Evolutionary conservation across 2,113 vertebrate genomes (phyloP).

Genomic region (Pelecanus crispus): DNA sequence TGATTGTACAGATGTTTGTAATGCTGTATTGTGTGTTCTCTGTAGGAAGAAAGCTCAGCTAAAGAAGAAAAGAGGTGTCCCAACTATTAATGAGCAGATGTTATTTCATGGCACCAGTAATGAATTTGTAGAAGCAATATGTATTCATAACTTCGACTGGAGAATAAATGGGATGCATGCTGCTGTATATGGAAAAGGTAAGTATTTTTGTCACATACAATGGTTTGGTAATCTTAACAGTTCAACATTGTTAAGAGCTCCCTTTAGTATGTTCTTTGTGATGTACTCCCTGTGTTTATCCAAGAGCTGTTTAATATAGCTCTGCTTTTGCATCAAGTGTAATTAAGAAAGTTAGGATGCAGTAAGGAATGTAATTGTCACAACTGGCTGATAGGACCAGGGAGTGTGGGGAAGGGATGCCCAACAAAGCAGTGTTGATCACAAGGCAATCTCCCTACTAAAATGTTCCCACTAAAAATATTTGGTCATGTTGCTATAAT

Average conservation of each 20-base stretch:
- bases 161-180: constrained; percentile 93
- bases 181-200: constrained; percentile 94
- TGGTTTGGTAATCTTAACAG: background rate
- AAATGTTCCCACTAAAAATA: background rate
- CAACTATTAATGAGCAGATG: constrained; percentile 90
- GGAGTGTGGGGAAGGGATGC: background rate
- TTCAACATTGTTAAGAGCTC: background rate
- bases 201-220: background rate
- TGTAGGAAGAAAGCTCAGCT: constrained; percentile 92
- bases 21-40: constrained; percentile 15
- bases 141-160: constrained; percentile 97
- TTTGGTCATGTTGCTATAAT: background rate
- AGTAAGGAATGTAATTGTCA: background rate
- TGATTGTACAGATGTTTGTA: background rate
- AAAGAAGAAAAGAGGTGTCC: constrained; percentile 85
- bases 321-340: background rate
- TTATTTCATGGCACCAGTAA: constrained; percentile 95
- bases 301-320: background rate
- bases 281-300: background rate
- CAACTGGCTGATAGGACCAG: background rate
- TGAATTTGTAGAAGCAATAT: constrained; percentile 94
- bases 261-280: background rate
- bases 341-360: background rate
- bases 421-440: background rate
- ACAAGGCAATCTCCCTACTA: background rate